Base-by-base conservation (phyloP, 2,797 vertebrate genomes). In the Melanotaenia pygmaea region DNA sequence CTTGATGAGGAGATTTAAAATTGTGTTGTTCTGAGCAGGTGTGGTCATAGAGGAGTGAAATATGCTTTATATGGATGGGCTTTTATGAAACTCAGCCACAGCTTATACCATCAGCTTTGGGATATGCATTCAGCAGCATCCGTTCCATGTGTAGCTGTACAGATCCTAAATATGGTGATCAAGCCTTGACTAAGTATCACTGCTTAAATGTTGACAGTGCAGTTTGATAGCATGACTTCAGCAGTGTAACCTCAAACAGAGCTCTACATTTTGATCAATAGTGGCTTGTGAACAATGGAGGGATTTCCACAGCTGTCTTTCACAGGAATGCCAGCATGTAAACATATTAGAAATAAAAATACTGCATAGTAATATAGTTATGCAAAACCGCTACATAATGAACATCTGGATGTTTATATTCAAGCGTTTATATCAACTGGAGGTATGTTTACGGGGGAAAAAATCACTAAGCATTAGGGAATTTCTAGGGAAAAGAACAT, bases 1-100 rank as follows among this genome's bases (percentile, higher is more conserved):
- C 28, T 45, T 59, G 24, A 76, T 22, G 32, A 72, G 58, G 37
- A 81, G 60, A 35, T 47, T 74, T 72, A 16, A 74, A 34, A 67
- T 18, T 30, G 64, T 47, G 14, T 70, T 67, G 20, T 40, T 12
- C 11, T 13, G 12, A 38, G 11, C 26, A 54, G 51, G 56, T 30
- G 0, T 16, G 14, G 61, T 59, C 67, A 43, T 18, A 38, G n/a
- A 80, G 56, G 53, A 74, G 50, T 59, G 5, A 60, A 59, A 67
- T 62, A 34, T 26, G 26, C 53, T 43, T 47, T 18, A 35, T 37
- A 28, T 28, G 28, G 24, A 28, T 28, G 28, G n/a, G 32, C 30
- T 72, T 71, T 59, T 14, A 57, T 58, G 68, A 69, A 53, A 65
- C 37, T 34, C 47, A 58, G 63, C 58, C 56, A 26, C 24, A 56